Evolutionary conservation across 2,113 vertebrate species (phyloP), one percentile per base, ranked within the genome.

Genomic region (Misgurnus mizolepis): DNA sequence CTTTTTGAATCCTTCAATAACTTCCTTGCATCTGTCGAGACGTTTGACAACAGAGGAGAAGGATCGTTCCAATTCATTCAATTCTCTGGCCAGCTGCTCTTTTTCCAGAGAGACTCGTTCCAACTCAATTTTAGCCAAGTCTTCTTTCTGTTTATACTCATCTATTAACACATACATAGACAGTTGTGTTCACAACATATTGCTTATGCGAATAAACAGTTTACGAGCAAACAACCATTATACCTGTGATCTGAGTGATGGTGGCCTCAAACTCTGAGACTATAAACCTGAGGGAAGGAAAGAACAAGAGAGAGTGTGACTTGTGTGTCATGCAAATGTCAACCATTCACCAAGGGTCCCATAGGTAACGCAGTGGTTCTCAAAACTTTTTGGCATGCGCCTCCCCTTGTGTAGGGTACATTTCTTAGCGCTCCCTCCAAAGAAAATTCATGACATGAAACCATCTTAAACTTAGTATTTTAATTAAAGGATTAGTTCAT

Each of bases 21-120:
- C 91, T 0, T 94, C 95, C 87, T 96, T 99, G 88, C 96, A 95
- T 39, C 98, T 96, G 84, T 98, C 96, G 72, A 96, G 92, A 12
- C 96, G 92, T 85, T 95, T 97, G 86, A 98, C 95, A 50, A 99
- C 90, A 0, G 98, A 95, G 0, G 94, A 94, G 79, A 96, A 95
- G 0, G 96, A 97, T 40, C 94, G 95, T 18, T 98, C 96, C 92
- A 93, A 89, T 9, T 93, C 87, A 40, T 87, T 94, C 76, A 99
- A 90, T 67, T 98, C 96, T 12, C 85, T 84, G 39, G 90, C 70
- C 14, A 92, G 85, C 81, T 97, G 96, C 1, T 95, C 93, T 75
- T 95, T 97, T 66, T 98, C 97, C 43, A 91, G 88, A 18, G 90
- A 47, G 5, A 90, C 86, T 65, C 83, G 90, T 5, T 92, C 90